Conservation (phyloP, 1,140 invertebrate genomes). For the Carcinoscorpius rotundicauda region DNA sequence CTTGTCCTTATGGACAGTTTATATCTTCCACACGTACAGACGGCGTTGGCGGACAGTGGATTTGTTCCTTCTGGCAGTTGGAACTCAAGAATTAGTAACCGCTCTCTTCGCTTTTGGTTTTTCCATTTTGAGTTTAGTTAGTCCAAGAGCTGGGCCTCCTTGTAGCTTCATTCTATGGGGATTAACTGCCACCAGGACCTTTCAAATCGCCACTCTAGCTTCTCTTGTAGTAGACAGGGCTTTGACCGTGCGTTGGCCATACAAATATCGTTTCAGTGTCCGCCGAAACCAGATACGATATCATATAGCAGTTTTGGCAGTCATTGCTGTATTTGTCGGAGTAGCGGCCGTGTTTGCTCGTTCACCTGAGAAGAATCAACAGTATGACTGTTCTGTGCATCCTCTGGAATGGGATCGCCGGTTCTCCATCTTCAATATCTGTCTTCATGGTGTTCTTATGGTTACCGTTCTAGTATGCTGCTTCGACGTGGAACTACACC, state of each 20-base stretch:
- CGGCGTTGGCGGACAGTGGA: slow-evolving; percentile 41
- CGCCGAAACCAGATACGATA: slow-evolving; percentile 41
- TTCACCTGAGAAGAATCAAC: not conserved
- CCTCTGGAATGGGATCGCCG: slow-evolving; percentile 36
- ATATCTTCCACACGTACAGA: slow-evolving; percentile 39
- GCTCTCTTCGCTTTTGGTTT: slow-evolving; percentile 37
- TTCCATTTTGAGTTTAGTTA: slow-evolving; percentile 37
- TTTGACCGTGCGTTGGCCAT: slow-evolving; percentile 35
- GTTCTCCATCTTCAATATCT: slow-evolving; percentile 39
- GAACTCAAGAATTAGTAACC: slow-evolving; percentile 37
- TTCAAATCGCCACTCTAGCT: slow-evolving; percentile 41
- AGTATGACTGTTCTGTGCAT: slow-evolving; percentile 33
- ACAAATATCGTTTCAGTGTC: slow-evolving; percentile 37
- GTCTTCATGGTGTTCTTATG: slow-evolving; percentile 36
- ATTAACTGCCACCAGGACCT: slow-evolving; percentile 38
- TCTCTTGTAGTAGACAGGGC: slow-evolving; percentile 40
- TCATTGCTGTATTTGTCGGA: slow-evolving; percentile 37
- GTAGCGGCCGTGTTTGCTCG: slow-evolving; percentile 31
- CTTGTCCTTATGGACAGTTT: slow-evolving; percentile 27
- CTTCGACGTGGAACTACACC: slow-evolving; percentile 22
- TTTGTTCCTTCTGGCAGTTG: slow-evolving; percentile 39
- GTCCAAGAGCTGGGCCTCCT: slow-evolving; percentile 26
- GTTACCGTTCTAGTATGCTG: slow-evolving; percentile 29
- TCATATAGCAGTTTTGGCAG: slow-evolving; percentile 40
- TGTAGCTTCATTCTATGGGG: slow-evolving; percentile 40